Conservation (phyloP, 2,888 invertebrate genomes). For the Coleophora flavipennella region DNA sequence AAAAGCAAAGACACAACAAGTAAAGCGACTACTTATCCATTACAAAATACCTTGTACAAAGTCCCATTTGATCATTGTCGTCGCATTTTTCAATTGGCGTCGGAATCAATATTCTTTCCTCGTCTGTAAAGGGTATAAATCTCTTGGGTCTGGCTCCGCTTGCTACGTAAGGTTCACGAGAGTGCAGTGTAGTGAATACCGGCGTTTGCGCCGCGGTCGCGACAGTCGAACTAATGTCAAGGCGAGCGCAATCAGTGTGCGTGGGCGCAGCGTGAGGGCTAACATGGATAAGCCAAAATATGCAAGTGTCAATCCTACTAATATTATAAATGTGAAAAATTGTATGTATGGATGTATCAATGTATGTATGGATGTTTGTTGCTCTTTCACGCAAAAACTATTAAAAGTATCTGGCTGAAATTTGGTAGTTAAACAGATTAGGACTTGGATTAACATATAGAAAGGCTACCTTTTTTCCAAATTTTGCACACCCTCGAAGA, state of each 20-base stretch:
- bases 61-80: background rate
- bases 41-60: no score
- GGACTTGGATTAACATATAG: no score
- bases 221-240: slow-evolving; percentile 69
- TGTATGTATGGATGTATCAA: no score
- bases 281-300: slow-evolving; percentile 30
- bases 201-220: slow-evolving; percentile 33
- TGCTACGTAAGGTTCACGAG: slow-evolving; percentile 24
- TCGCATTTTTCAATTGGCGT: background rate
- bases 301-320: no score
- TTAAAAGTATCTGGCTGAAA: no score
- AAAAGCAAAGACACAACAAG: background rate
- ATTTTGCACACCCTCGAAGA: no score
- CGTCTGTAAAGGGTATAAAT: background rate
- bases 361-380: no score
- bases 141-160: slow-evolving; percentile 6
- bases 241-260: slow-evolving; percentile 65
- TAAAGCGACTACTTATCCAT: no score
- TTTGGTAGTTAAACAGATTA: no score
- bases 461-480: no score
- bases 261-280: slow-evolving; percentile 42
- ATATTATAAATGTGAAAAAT: no score
- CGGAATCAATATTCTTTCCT: background rate
- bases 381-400: no score
- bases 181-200: slow-evolving; percentile 13